Evolutionary conservation across 2,888 invertebrate genomes (phyloP).

Genomic region (Cryptocheilus praepositus): DNA sequence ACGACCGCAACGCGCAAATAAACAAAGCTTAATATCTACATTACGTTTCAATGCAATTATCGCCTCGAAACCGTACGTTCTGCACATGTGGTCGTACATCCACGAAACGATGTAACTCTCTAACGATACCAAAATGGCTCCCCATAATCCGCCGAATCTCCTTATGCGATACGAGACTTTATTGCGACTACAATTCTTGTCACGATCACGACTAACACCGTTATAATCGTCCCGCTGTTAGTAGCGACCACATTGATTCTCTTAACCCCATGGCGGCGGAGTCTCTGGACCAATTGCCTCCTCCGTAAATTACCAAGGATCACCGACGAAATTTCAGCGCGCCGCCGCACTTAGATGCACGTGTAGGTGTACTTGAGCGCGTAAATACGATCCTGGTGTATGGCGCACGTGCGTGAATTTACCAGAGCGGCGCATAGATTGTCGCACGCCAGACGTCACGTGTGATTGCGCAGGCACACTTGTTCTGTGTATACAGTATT

Average conservation of each 20-base stretch:
- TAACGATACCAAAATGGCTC: no score
- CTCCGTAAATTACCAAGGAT: conserved; percentile 50
- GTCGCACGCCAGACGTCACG: conserved; percentile 23
- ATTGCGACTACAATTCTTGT: no score
- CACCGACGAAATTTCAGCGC: conserved; percentile 45
- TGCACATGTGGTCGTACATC: no score
- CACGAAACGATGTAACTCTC: no score
- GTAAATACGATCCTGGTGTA: conserved; percentile 36
- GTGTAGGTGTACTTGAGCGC: conserved; percentile 48
- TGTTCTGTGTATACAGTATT: background rate
- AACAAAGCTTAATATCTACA: no score
- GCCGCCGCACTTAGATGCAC: conserved; percentile 47
- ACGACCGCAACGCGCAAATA: no score
- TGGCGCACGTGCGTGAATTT: conserved; percentile 43
- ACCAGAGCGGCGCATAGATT: conserved; percentile 21
- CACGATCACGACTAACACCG: no score
- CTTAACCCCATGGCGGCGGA: conserved; percentile 4
- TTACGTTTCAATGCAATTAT: no score
- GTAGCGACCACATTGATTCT: background rate
- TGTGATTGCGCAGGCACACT: background rate
- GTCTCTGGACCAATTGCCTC: conserved; percentile 50
- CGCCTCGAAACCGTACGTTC: no score
- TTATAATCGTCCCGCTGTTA: no score
- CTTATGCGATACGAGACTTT: no score
- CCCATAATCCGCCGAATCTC: no score